Base-by-base conservation (phyloP, 2,888 invertebrate genomes). In the Anthoptus insignis region DNA sequence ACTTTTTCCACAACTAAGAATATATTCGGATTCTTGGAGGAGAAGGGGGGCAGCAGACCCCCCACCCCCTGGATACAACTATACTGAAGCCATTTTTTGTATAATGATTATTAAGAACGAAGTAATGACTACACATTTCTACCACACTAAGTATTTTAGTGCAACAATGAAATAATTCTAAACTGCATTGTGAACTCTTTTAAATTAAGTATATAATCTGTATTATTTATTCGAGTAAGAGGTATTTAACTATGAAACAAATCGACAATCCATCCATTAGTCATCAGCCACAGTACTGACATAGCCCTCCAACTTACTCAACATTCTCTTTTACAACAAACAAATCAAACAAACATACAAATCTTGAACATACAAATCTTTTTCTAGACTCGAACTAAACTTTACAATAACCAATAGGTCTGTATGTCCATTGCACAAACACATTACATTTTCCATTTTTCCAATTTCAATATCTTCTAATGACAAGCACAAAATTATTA, bases 371-470 rank as follows among this genome's bases (percentile, higher is more conserved):
- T 27, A 27, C 27, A 39, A 39, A 14, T 7, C 4, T 5, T 39
- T 39, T 39, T 16, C 14, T 39, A 39, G 1, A 8, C 3, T 39
- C 8, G 27, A 27, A 39, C 14, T 14, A 39, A 2, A 6, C 1
- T 27, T 27, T 27, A 27, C 3, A 27, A 7, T 27, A 32, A 21
- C 8, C 16, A 6, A 6, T 42, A 21, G n/a, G n/a, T 42, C 42
- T 19, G 42, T 11, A 50, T 16, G 50, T 50, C 29, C 50, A 27
- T 29, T 50, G 50, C 50, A 50, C 50, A 50, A 50, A 50, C 27
- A 50, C 16, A 11, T 50, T 22, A 29, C 6, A 50, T 50, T 21
- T 13, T 21, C n/a, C 13, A 29, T 3, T 34, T 39, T 37, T 21
- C 11, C 52, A 32, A 21, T 53, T 7, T 53, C 42, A 42, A 9